A percentile compares a stretch with the other conserved stretches of the same genome.
phyloP scores from a whole-genome alignment of 2,797 vertebrate genomes.

The Rhinophrynus dorsalis region DNA sequence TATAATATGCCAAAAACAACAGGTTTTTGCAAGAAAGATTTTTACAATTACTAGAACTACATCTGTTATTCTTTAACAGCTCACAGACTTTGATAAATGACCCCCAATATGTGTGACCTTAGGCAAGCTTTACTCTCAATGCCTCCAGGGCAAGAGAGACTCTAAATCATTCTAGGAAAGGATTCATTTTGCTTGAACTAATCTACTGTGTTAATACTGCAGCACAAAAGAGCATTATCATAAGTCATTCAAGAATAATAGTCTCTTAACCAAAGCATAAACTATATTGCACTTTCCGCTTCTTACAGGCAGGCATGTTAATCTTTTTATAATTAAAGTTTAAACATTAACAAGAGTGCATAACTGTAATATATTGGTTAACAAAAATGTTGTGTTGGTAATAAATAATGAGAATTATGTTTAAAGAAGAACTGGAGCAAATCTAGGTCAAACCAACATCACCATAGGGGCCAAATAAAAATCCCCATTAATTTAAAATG shows the following conservation, averaged over 20 bases:
- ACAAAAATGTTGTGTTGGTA: neutral
- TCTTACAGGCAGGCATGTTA: slow-evolving; percentile 43
- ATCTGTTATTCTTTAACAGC: too few relatives aligned
- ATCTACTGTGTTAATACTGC: neutral
- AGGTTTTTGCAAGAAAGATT: too few relatives aligned
- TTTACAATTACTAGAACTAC: neutral
- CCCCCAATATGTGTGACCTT: neutral
- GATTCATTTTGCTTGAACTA: neutral
- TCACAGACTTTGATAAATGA: slow-evolving; percentile 9
- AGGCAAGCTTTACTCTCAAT: neutral
- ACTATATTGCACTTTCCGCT: slow-evolving; percentile 41
- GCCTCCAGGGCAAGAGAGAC: neutral
- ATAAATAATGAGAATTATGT: too few relatives aligned
- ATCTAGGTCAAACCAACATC: too few relatives aligned
- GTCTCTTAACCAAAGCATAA: slow-evolving; percentile 65
- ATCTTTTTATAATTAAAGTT: slow-evolving; percentile 54
- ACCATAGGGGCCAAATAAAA: too few relatives aligned
- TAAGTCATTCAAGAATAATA: slow-evolving; percentile 8
- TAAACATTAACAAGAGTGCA: slow-evolving; percentile 45
- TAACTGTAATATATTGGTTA: slow-evolving; percentile 37
- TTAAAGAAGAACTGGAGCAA: too few relatives aligned
- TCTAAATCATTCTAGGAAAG: neutral
- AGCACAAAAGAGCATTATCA: slow-evolving; percentile 1
- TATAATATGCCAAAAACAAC: too few relatives aligned
- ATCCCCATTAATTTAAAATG: too few relatives aligned